Evolutionary conservation across 2,888 invertebrate genomes (phyloP).

Genomic region (Seira musarum): DNA sequence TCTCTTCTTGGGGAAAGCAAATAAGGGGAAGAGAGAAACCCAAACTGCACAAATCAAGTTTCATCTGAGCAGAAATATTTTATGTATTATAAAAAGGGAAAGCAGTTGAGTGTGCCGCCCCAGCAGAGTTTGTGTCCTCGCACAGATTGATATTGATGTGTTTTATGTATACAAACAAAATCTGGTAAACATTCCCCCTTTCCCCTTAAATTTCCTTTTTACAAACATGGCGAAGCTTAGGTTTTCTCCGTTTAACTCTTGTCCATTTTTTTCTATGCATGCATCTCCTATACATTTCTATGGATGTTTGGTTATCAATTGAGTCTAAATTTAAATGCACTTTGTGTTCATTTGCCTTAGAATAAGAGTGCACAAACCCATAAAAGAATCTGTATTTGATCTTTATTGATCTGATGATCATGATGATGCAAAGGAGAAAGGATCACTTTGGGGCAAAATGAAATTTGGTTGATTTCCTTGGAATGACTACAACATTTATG

Average conservation of each 20-base stretch:
- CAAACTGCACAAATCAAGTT: constrained; percentile 46
- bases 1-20: background rate
- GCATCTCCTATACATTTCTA: background rate
- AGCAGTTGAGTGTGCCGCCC: constrained; percentile 18
- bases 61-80: constrained; percentile 42
- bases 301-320: background rate
- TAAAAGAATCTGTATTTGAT: background rate
- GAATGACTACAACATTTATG: constrained; percentile 44
- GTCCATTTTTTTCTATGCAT: background rate
- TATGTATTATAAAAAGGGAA: constrained; percentile 19
- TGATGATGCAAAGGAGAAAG: background rate
- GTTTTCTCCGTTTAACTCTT: background rate
- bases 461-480: constrained; percentile 43
- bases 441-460: constrained; percentile 26
- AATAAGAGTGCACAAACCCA: background rate
- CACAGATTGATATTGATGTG: constrained; percentile 56
- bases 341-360: background rate
- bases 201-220: background rate
- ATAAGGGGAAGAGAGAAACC: background rate
- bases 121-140: constrained; percentile 36
- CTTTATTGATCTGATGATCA: too few relatives aligned
- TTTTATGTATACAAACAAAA: constrained; percentile 51
- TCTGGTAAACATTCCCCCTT: constrained; percentile 46
- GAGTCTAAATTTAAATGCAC: background rate
- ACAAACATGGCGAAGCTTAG: background rate